Conservation (phyloP, 1,140 invertebrate species). For the Mycetomoellerius zeteki region DNA sequence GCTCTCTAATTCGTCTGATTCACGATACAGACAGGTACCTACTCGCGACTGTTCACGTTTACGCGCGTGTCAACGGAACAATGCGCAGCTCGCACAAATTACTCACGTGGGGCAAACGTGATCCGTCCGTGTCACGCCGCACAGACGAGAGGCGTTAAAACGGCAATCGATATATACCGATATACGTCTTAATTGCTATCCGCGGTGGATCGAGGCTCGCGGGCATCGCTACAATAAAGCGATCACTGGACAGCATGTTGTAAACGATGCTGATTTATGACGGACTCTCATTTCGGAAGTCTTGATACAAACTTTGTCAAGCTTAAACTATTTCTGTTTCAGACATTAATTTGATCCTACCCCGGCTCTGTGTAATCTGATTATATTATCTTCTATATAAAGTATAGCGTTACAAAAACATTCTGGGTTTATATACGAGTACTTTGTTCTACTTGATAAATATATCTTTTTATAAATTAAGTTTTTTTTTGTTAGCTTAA, state of each 20-base stretch:
- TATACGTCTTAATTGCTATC: constrained; percentile 63
- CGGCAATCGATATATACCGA: constrained; percentile 7
- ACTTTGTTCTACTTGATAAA: background rate
- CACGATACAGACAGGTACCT: background rate
- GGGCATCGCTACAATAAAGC: constrained; percentile 34
- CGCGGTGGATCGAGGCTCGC: background rate
- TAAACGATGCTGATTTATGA: constrained; percentile 50
- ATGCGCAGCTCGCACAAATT: constrained; percentile 15
- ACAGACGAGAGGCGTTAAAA: constrained; percentile 42
- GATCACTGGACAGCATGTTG: background rate
- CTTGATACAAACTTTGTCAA: constrained; percentile 36
- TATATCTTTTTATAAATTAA: background rate
- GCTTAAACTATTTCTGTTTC: constrained; percentile 46
- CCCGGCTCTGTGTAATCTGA: constrained; percentile 11
- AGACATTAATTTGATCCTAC: background rate
- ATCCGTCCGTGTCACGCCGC: background rate
- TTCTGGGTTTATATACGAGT: background rate
- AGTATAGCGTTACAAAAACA: background rate
- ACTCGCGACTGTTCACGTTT: background rate
- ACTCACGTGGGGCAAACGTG: background rate
- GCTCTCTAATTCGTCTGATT: background rate
- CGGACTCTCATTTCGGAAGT: constrained; percentile 35
- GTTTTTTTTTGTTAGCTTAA: background rate
- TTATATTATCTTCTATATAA: background rate
- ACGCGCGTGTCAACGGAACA: background rate